phyloP scores from a whole-genome alignment of 2,113 vertebrate species.

The Dinomys branickii region DNA sequence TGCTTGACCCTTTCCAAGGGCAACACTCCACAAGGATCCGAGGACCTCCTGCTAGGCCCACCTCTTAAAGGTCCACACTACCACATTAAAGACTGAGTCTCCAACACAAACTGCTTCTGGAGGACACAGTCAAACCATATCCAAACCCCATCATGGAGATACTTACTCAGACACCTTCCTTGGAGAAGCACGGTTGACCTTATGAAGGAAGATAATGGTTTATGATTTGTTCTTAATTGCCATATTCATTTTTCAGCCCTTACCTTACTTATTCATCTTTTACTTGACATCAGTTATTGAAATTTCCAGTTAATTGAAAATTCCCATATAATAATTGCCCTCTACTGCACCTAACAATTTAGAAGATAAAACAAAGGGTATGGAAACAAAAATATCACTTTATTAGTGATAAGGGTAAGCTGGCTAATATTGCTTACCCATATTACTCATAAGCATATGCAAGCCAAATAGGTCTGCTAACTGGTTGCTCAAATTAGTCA shows the following conservation, averaged over 20 bases:
- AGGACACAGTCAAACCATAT: neutral
- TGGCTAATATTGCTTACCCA: neutral
- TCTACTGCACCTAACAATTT: neutral
- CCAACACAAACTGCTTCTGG: neutral
- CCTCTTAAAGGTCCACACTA: neutral
- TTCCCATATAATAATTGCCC: neutral
- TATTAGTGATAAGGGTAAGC: neutral
- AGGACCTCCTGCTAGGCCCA: neutral
- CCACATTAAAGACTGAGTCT: neutral
- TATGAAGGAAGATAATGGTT: neutral
- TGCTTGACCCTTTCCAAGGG: neutral
- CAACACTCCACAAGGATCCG: neutral
- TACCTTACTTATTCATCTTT: neutral
- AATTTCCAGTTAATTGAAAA: neutral
- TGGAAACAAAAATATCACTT: neutral
- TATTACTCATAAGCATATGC: neutral
- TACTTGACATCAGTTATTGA: neutral
- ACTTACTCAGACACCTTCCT: neutral
- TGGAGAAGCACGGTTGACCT: neutral
- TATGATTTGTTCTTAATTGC: neutral
- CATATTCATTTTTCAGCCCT: neutral
- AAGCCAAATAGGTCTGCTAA: neutral
- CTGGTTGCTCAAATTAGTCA: neutral
- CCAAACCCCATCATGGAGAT: neutral
- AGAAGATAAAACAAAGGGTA: neutral